Base-by-base conservation (phyloP, 2,888 invertebrate genomes). In the Catocala nupta region DNA sequence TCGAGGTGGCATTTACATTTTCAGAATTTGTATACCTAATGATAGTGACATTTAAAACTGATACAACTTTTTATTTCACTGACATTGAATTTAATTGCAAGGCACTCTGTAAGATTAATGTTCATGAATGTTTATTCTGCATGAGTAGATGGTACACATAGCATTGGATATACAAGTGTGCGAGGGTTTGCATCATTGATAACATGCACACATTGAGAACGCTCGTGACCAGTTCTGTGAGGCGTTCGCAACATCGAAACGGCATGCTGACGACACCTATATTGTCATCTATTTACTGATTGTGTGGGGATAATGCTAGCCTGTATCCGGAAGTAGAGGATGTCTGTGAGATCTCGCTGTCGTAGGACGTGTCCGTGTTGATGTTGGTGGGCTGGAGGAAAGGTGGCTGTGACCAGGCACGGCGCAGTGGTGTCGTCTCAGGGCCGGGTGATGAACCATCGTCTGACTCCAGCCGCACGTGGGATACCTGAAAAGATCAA, bases 321-420 rank as follows among this genome's bases (percentile, higher is more conserved):
- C 97, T 97, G 89, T 97, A 97, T 68, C 97, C 98, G 0, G 98
- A 98, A 13, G 98, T 98, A 75, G 97, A 98, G 0, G 98, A 97
- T 0, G 97, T 97, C 87, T 97, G 97, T 5, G 97, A 97, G 65
- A 97, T 95, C 85, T 97, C 96, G 84, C 97, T 97, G 87, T 97
- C 97, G 95, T 97, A 97, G 0, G 97, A 97, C 4, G 97, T 96
- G 88, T 97, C 97, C 0, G 96, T 95, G 72, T 88, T 92, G 65
- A 78, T 70, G 72, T 77, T 77, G 59, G 84, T 69, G 5, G 89
- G 87, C 56, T 83, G 85, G 12, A 90, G 82, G 57, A 87, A 83
- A 2, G 88, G 88, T 0, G 86, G 72, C 68, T 75, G 87, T 68
- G 81, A 90, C 95, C 95, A 73, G 88, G 95, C 77, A 90, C 94